A percentile compares a stretch with the other conserved stretches of the same genome.
phyloP scores from a whole-genome alignment of 2,888 invertebrate species.

The Halictus ligatus region DNA sequence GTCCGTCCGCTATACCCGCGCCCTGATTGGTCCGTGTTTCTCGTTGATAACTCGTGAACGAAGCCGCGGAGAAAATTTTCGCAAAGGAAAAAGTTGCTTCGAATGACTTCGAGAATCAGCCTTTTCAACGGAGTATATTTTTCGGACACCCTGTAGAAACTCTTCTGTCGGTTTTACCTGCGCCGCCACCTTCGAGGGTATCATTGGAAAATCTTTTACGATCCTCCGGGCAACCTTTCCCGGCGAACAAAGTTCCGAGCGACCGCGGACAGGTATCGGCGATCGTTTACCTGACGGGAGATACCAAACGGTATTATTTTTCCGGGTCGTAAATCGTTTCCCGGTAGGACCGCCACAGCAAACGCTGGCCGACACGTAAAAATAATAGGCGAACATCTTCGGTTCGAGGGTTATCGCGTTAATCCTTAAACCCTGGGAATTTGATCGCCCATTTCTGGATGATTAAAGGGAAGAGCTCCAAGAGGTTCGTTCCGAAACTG shows the following conservation, averaged over 20 bases:
- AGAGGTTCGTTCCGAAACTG: neutral
- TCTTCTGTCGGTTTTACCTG: neutral
- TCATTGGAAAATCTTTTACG: neutral
- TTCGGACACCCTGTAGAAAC: too few species aligned
- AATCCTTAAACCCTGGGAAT: neutral
- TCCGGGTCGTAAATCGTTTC: conserved; percentile 16
- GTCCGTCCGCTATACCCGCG: too few species aligned
- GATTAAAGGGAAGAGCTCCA: neutral
- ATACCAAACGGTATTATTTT: neutral
- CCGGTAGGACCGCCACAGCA: neutral
- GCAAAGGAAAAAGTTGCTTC: too few species aligned
- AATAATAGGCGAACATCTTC: neutral
- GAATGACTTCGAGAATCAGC: too few species aligned
- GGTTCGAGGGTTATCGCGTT: neutral
- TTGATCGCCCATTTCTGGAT: neutral
- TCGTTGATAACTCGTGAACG: too few species aligned
- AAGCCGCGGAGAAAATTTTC: too few species aligned
- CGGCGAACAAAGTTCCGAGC: neutral
- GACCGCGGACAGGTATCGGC: conserved; percentile 4
- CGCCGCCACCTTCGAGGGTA: neutral
- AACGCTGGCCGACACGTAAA: neutral
- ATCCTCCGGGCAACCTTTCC: neutral
- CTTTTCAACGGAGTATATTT: too few species aligned
- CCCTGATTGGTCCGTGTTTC: too few species aligned
- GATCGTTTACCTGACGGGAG: neutral